phyloP scores from a whole-genome alignment of 1,140 invertebrate species.

The Bombus vancouverensis region DNA sequence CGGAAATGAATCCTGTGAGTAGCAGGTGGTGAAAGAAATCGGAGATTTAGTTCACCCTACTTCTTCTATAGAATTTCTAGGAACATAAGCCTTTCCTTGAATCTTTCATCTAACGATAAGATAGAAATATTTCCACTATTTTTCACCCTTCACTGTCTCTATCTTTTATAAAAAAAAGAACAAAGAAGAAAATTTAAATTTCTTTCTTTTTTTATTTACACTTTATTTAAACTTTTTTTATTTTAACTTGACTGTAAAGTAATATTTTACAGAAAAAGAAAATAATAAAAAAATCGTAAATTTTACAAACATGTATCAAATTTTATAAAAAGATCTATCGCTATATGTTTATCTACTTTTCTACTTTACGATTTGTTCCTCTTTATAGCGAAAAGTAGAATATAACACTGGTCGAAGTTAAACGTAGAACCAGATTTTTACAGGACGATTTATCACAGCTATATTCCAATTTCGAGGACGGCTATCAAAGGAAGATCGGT shows the following conservation, averaged over 20 bases:
- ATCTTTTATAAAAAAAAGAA: not conserved
- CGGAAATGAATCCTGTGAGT: constrained; percentile 35
- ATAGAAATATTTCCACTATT: constrained; percentile 36
- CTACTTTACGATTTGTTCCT: not conserved
- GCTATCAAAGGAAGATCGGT: constrained; percentile 37
- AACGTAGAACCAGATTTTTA: not conserved
- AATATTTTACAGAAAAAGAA: no score
- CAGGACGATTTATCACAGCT: not conserved
- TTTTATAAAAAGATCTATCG: no score
- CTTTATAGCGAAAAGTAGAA: not conserved
- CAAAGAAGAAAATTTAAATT: not conserved
- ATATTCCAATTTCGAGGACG: constrained; percentile 8
- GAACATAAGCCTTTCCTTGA: constrained; percentile 37
- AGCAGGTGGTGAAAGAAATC: constrained; percentile 57
- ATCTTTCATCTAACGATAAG: not conserved
- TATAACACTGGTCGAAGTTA: not conserved
- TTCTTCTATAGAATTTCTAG: constrained; percentile 33
- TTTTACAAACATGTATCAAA: no score
- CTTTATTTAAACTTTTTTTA: no score
- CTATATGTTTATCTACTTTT: not conserved
- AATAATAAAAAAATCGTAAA: no score
- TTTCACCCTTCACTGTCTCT: constrained; percentile 8
- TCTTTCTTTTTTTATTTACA: no score
- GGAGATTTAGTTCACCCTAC: constrained; percentile 52
- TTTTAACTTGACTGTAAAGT: no score